These are phyloP conservation scores for Chrysolina americana DNA, from an alignment of 2,888 invertebrate genomes.

Conservation along the genomic window DNA sequence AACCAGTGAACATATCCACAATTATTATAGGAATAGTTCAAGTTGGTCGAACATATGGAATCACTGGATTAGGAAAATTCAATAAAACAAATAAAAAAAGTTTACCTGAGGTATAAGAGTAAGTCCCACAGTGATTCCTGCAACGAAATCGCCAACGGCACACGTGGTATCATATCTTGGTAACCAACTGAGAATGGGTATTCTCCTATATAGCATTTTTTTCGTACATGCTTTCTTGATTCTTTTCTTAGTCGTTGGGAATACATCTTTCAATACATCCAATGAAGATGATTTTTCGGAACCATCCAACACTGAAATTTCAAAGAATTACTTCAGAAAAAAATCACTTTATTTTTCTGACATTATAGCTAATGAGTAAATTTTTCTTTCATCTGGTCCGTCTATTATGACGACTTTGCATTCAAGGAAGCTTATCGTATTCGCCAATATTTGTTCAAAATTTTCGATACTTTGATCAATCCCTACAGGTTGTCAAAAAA, in stretches of 20 bases:
- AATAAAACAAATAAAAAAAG: not conserved
- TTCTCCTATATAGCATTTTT: constrained; percentile 81
- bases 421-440: too few species aligned
- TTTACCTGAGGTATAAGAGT: constrained; percentile 90
- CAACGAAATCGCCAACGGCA: constrained; percentile 88
- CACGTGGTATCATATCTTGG: constrained; percentile 81
- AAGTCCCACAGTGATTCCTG: constrained; percentile 87
- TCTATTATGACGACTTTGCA: too few species aligned
- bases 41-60: too few species aligned
- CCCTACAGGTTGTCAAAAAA: too few species aligned
- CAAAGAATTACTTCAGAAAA: not conserved
- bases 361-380: too few species aligned
- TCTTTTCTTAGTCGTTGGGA: constrained; percentile 69
- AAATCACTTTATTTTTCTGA: too few species aligned
- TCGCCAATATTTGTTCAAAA: too few species aligned
- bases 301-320: constrained; percentile 35
- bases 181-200: constrained; percentile 84
- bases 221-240: constrained; percentile 74
- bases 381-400: too few species aligned
- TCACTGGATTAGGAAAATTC: too few species aligned
- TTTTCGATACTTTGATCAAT: too few species aligned
- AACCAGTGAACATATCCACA: too few species aligned
- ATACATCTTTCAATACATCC: constrained; percentile 54
- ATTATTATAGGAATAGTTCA: too few species aligned
- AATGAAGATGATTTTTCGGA: constrained; percentile 63